Evolutionary conservation across 2,888 invertebrate species (phyloP), one percentile per base, ranked within the genome.

Genomic region (Athetis lepigone): DNA sequence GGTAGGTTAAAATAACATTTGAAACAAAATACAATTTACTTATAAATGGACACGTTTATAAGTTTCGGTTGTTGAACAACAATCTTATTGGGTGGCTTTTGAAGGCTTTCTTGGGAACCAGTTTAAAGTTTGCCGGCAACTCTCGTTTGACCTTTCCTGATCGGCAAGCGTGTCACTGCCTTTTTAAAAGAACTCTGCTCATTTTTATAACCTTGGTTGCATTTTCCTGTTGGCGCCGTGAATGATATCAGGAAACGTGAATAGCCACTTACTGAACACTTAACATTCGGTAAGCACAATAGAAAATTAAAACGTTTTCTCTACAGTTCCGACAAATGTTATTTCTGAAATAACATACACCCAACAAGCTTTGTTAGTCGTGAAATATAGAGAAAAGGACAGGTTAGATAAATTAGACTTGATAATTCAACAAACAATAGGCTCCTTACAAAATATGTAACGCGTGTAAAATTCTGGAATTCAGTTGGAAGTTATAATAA

Each of bases 41-140:
- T 73, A 68, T 65, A 75, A 74, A 77, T 73, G 64, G 70, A 70
- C 63, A 77, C 76, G 66, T 72, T 73, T 75, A 75, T 73, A 72
- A 72, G 66, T 73, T 76, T 72, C 62, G 61, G 64, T 69, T 61
- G 66, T 70, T 49, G 73, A 79, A 79, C 79, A 81, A 80, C 81
- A 82, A 79, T 84, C 70, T 78, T 75, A 79, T 78, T 79, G 73
- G 64, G 37, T 23, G 49, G 63, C 67, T 75, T 77, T 79, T 77
- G 81, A 83, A 85, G 81, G 80, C 82, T 87, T 86, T 85, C 85
- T 84, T 81, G 36, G 72, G 72, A 88, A 89, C 87, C 87, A 78
- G 88, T 88, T 89, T 84, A 83, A 81, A 82, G 70, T 79, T 84
- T 80, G 81, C 75, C 81, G 54, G 77, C 68, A 56, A 74, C 62